Evolutionary conservation across 2,113 vertebrate species (phyloP).

Genomic region (Semicossyphus pulcher): DNA sequence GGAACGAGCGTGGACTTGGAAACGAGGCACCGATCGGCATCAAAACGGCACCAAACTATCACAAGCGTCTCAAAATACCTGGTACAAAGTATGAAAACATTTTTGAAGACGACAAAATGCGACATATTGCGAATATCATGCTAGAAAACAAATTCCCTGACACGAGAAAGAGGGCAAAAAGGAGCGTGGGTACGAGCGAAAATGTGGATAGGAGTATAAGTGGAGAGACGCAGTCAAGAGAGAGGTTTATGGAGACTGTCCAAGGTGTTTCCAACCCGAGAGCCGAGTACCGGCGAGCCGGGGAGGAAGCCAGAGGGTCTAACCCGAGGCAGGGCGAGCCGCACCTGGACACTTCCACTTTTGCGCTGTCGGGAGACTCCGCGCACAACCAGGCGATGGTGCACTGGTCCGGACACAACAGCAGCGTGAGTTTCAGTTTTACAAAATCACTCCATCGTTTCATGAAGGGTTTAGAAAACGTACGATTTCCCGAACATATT

Average conservation of each 20-base stretch:
- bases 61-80: not conserved
- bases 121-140: not conserved
- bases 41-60: constrained; percentile 20
- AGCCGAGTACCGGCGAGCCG: constrained; percentile 78
- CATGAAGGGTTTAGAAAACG: not conserved
- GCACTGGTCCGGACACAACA: constrained; percentile 97
- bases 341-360: constrained; percentile 88
- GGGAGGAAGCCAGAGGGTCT: constrained; percentile 82
- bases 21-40: constrained; percentile 9
- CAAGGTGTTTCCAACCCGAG: constrained; percentile 80
- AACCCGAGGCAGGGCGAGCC: constrained; percentile 83
- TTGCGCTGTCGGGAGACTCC: constrained; percentile 91
- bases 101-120: not conserved
- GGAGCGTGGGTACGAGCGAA: constrained; percentile 49
- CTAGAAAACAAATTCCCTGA: constrained; percentile 12
- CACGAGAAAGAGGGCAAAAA: constrained; percentile 39
- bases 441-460: constrained; percentile 6
- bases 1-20: constrained; percentile 18
- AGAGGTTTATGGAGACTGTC: constrained; percentile 58
- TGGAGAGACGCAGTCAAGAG: constrained; percentile 53
- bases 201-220: constrained; percentile 55
- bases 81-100: constrained; percentile 45
- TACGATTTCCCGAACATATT: not conserved
- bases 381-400: constrained; percentile 98
- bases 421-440: constrained; percentile 88